Evolutionary conservation across 2,797 vertebrate species (phyloP), one percentile per base, ranked within the genome.

Genomic region (Capromys pilorides): DNA sequence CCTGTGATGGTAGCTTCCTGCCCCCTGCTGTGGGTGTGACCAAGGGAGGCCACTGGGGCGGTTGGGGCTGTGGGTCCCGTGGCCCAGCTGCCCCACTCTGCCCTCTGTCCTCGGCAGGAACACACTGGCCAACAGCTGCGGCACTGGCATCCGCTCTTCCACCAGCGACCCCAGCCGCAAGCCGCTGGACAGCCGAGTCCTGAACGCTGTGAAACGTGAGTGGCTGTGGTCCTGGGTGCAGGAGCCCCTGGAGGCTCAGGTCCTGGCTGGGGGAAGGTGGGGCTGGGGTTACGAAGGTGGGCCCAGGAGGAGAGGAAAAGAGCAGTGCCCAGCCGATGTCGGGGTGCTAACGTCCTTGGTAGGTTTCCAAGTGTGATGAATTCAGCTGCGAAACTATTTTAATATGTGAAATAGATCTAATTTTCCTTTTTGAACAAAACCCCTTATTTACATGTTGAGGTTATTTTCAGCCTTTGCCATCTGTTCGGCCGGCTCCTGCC

Each of bases 131-230:
- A 99, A 99, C 98, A 99, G 99, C 98, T 99, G 99, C 3, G 99
- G 99, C 95, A 99, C 99, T 5, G 99, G 99, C 78, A 99, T 99
- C 96, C 99, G 99, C 11, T 99, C 99, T 0, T 99, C 99, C 39
- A 99, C 99, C 2, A 99, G 99, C 33, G 99, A 99, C 97, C 99
- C 99, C 14, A 99, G 99, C 98, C 98, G 99, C 97, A 99, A 99
- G 96, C 99, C 99, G 6, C 98, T 99, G 98, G 99, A 99, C 98
- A 99, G 99, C 98, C 98, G 99, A n/a, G 99, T 99, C 94, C 99
- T 99, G 61, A 99, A 99, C 0, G 99, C 99, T 94, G 99, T 99
- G 97, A 99, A 99, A 99, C 96, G 99, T 99, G 98, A 98, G 99
- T 98, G 81, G 26, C 4, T 0, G 7, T 41, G 83, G 9, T 6